Base-by-base conservation (phyloP, 1,140 invertebrate genomes). In the Microvelia longipes region DNA sequence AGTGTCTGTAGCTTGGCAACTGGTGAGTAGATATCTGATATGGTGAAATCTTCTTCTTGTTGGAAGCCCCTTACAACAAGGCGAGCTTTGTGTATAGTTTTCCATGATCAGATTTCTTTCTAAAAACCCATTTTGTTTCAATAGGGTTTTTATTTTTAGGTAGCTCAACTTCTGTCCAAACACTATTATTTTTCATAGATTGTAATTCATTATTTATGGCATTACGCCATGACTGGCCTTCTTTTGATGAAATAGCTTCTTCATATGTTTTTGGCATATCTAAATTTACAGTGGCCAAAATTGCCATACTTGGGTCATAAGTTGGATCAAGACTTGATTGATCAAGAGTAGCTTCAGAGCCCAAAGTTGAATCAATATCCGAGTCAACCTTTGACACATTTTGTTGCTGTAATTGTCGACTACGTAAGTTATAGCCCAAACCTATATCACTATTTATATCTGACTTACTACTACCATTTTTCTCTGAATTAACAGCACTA, bases 1-100 rank as follows among this genome's bases (percentile, higher is more conserved):
- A 81, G 73, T 15, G 79, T 76, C 28, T 29, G 71, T 29, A 73
- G 71, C 35, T 72, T 73, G 2, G 74, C 75, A 5, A 80, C 79
- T 25, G 79, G 79, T n/a, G 76, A 72, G 68, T 79, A 76, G n/a
- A 79, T 71, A 28, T 74, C 76, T 50, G 73, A 35, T 70, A 69
- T 30, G 73, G 81, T 80, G 15, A 69, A 68, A 29, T 27, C 24
- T 50, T 50, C 35, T 11, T 50, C 19, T 28, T 67, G 66, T 29
- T 67, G 66, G 28, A 67, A 67, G 2, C 66, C 66, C 13, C 66
- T 25, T 26, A 14, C 24, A 27, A 67, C 66, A 2, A 67, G 28
- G 5, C 66, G 2, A 11, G 66, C 66, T 13, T 28, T 25, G 15
- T 67, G 15, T 14, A 27, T 14, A 19, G 28, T 67, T 27, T 29